Evolutionary conservation across 2,113 vertebrate species (phyloP), one percentile per base, ranked within the genome.

Genomic region (Lepus europaeus): DNA sequence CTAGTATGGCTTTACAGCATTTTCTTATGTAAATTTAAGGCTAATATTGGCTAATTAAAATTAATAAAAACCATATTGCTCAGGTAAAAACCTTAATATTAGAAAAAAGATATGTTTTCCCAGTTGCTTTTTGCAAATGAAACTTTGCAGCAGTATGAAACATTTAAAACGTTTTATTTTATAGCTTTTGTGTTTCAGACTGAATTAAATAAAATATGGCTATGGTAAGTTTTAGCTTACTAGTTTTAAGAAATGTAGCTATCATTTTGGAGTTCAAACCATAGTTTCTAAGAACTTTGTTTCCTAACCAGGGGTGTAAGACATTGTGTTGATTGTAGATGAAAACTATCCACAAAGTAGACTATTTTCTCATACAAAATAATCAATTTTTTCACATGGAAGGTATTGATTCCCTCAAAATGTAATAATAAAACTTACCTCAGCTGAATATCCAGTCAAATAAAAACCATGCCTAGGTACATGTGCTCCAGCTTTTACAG

Each of bases 1-100:
- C 36, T 90, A 69, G 36, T 87, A 68, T 53, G 22, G 17, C 25
- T 94, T 87, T 90, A 79, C 59, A 87, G 3, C 22, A 79, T 88
- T 29, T 69, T 5, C 29, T 77, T 74, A 81, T 82, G 13, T 77
- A 93, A 93, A 93, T 4, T 56, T 91, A 81, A 85, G 31, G 33
- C 6, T 81, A 91, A 61, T 77, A 12, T 56, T 89, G 27, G 33
- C 14, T 16, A 82, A 4, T 81, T 77, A 77, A 16, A 93, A 72
- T 25, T 88, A 95, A 89, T 89, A 94, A 92, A 88, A 94, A 72
- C 78, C 76, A 74, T 86, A 85, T 92, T 85, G 17, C 22, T 94
- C 53, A 85, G 23, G 68, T 88, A 69, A 25, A 88, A 89, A 33
- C 8, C 25, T 90, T 80, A 81, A 77, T 63, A 78, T 91, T 78